A percentile compares a stretch with the other conserved stretches of the same genome.
These are phyloP conservation scores for Daubentonia madagascariensis DNA, from an alignment of 2,113 vertebrate species.

Conservation along the genomic window DNA sequence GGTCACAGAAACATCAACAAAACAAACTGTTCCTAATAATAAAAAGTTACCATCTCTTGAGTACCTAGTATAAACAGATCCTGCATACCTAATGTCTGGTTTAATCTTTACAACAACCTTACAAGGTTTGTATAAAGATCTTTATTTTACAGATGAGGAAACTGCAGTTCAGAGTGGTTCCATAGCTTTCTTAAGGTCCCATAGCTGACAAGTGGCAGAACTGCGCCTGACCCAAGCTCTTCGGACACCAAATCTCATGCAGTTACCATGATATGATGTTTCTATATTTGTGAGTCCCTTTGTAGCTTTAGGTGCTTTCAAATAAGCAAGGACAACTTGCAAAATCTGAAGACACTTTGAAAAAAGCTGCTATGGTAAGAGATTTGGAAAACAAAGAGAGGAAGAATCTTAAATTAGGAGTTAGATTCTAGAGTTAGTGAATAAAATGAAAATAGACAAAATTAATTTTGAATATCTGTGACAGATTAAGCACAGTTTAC, in stretches of 20 bases:
- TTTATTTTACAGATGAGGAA: not conserved
- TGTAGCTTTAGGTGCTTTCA: not conserved
- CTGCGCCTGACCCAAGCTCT: not conserved
- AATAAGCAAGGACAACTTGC: not conserved
- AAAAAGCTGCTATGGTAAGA: not conserved
- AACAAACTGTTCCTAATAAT: not conserved
- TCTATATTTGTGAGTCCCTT: not conserved
- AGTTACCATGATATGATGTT: not conserved
- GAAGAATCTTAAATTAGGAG: not conserved
- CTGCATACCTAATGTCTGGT: not conserved
- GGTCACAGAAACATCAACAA: not conserved
- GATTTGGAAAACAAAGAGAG: not conserved
- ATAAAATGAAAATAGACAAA: not conserved
- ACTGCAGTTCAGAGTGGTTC: not conserved
- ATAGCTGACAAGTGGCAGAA: not conserved
- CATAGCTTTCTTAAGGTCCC: not conserved
- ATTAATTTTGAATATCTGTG: not conserved
- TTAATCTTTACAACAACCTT: not conserved
- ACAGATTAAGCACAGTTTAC: not conserved
- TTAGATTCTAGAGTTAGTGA: not conserved
- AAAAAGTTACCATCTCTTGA: not conserved
- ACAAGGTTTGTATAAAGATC: not conserved
- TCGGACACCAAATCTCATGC: not conserved
- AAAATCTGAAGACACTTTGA: not conserved
- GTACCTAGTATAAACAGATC: not conserved